These are phyloP conservation scores for Haemorhous mexicanus DNA, from an alignment of 2,113 vertebrate genomes.

Conservation along the genomic window DNA sequence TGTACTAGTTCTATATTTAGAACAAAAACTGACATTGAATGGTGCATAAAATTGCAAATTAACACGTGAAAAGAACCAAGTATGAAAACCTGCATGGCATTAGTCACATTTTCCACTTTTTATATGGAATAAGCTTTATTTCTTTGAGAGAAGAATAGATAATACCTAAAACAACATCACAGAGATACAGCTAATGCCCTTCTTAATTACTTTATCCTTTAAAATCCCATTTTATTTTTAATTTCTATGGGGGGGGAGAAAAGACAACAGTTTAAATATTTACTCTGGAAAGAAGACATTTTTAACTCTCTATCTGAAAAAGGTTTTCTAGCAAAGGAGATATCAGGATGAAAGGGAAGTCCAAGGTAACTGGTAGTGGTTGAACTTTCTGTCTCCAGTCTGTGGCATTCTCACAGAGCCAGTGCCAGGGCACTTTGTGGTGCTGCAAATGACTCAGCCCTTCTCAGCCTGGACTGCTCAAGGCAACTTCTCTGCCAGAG, in stretches of 20 bases:
- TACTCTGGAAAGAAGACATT: not conserved
- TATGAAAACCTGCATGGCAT: not conserved
- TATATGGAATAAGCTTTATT: not conserved
- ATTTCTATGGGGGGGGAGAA: rapidly evolving
- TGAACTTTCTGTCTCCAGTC: not conserved
- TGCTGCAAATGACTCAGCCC: not conserved
- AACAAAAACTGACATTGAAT: not conserved
- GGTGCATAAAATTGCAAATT: not conserved
- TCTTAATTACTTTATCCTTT: not conserved
- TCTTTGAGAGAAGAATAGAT: not conserved
- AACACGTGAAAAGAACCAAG: not conserved
- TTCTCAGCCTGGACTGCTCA: not conserved
- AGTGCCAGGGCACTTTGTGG: not conserved
- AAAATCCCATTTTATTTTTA: not conserved
- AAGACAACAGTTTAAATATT: not conserved
- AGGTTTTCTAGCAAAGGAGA: not conserved
- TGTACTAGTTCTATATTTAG: not conserved
- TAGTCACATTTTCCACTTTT: not conserved
- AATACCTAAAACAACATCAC: not conserved
- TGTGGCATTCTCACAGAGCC: not conserved
- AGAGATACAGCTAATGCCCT: not conserved
- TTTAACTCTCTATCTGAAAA: not conserved
- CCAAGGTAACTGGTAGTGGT: not conserved
- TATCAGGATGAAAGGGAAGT: not conserved
- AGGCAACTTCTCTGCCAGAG: not conserved